Evolutionary conservation across 2,888 invertebrate genomes (phyloP).

Genomic region (Julus scanicus): DNA sequence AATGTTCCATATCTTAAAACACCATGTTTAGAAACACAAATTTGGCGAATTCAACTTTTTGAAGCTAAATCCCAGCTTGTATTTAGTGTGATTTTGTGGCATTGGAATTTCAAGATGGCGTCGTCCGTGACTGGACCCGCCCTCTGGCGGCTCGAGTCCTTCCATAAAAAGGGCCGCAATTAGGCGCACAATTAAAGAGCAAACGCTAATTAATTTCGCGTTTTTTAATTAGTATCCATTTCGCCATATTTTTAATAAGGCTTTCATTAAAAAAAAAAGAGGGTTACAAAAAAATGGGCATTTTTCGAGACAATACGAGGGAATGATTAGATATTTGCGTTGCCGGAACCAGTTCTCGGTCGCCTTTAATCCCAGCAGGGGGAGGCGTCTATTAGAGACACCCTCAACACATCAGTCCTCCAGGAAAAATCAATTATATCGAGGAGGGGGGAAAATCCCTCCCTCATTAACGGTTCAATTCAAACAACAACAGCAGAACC

Average conservation of each 20-base stretch:
- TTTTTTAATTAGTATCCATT: slow-evolving; percentile 28
- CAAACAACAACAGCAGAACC: too few relatives aligned
- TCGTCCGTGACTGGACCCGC: not conserved
- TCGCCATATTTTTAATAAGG: slow-evolving; percentile 29
- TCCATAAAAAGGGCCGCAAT: not conserved
- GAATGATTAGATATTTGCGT: not conserved
- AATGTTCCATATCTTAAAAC: too few relatives aligned
- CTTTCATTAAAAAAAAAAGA: not conserved
- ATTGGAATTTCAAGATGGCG: not conserved
- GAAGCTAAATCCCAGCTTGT: too few relatives aligned
- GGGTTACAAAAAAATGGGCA: too few relatives aligned
- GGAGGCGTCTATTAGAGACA: not conserved
- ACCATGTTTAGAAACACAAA: too few relatives aligned
- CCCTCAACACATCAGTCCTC: not conserved
- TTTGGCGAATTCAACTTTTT: too few relatives aligned
- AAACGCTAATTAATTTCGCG: not conserved
- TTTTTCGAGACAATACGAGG: not conserved
- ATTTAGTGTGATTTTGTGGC: too few relatives aligned
- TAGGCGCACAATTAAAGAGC: slow-evolving; percentile 4
- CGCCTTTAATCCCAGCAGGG: not conserved
- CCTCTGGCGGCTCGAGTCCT: not conserved
- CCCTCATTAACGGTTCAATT: too few relatives aligned
- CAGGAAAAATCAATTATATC: not conserved
- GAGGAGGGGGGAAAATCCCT: not conserved
- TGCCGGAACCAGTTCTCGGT: not conserved